These are phyloP conservation scores for Amazona ochrocephala DNA, from an alignment of 2,797 vertebrate species.

Conservation along the genomic window DNA sequence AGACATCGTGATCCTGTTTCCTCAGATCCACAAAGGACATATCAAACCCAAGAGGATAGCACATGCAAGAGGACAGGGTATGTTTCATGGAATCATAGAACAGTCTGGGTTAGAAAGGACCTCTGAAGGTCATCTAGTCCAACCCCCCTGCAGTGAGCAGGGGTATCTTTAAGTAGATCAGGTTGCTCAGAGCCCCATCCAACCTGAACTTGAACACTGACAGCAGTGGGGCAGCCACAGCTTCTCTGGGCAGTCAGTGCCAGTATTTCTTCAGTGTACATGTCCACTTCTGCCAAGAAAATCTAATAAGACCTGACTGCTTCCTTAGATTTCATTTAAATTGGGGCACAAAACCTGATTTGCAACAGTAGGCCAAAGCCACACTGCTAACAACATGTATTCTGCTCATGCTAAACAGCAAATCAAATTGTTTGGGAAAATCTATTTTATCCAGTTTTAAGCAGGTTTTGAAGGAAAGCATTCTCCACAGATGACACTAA, in stretches of 20 bases:
- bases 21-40: not conserved
- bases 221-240: not conserved
- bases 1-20: not conserved
- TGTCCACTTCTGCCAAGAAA: not conserved
- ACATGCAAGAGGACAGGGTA: not conserved
- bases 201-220: not conserved
- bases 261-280: not conserved
- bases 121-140: not conserved
- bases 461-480: conserved; percentile 19
- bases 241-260: not conserved
- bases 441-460: not conserved
- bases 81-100: not conserved
- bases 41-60: not conserved
- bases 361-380: not conserved
- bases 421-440: not conserved
- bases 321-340: not conserved
- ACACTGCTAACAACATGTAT: not conserved
- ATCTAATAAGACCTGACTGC: not conserved
- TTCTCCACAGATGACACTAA: conserved; percentile 19
- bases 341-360: not conserved
- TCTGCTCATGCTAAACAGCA: not conserved
- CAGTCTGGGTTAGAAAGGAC: not conserved
- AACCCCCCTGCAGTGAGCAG: not conserved
- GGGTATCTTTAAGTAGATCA: not conserved
- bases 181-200: not conserved